These are phyloP conservation scores for Gnathonemus echidnorhynchus DNA, from an alignment of 2,113 vertebrate genomes.

Conservation along the genomic window DNA sequence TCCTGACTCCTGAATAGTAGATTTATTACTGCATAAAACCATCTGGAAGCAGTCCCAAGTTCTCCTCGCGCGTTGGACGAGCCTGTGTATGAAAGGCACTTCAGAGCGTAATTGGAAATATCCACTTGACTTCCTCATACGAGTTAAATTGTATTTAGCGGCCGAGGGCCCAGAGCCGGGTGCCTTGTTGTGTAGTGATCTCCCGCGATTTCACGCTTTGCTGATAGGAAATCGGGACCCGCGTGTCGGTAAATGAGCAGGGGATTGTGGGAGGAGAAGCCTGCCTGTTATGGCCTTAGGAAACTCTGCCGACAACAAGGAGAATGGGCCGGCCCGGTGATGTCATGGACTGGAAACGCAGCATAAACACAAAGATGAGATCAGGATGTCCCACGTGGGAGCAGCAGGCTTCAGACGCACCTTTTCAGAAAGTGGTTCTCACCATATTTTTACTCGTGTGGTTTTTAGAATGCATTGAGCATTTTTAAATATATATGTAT, in stretches of 20 bases:
- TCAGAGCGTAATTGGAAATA: constrained; percentile 44
- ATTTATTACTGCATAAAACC: neutral
- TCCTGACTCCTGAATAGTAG: neutral
- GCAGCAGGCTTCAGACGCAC: constrained; percentile 46
- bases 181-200: constrained; percentile 82
- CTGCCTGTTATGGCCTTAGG: constrained; percentile 85
- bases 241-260: constrained; percentile 81
- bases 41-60: neutral
- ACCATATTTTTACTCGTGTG: neutral
- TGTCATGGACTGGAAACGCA: constrained; percentile 89
- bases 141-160: constrained; percentile 80
- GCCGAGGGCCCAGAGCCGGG: constrained; percentile 67
- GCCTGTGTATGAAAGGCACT: neutral
- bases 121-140: constrained; percentile 61
- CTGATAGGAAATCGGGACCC: constrained; percentile 92
- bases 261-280: constrained; percentile 69
- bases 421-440: neutral
- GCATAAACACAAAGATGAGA: constrained; percentile 79
- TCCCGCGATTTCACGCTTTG: constrained; percentile 95
- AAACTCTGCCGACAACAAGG: constrained; percentile 93
- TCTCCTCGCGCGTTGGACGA: neutral
- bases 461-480: neutral
- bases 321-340: constrained; percentile 81
- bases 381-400: constrained; percentile 70
- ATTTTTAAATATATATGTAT: neutral